These are phyloP conservation scores for Tretioscincus oriximinensis DNA, from an alignment of 2,113 vertebrate species.

Conservation along the genomic window DNA sequence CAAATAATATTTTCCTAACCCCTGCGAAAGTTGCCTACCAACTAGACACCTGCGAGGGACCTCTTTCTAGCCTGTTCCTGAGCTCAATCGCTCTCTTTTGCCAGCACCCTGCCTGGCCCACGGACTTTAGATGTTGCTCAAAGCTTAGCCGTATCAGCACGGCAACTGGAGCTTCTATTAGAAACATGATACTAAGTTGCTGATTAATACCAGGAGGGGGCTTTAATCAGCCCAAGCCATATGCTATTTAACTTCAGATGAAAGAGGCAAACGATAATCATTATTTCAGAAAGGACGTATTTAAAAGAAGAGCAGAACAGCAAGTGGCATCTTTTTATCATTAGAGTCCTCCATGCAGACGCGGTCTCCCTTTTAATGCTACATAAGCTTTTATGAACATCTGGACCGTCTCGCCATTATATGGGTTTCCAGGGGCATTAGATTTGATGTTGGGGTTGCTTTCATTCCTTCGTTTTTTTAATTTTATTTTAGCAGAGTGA, in stretches of 20 bases:
- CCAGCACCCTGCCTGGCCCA: slow-evolving; percentile 62
- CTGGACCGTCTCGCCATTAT: slow-evolving; percentile 70
- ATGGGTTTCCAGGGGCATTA: slow-evolving; percentile 57
- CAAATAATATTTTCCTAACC: slow-evolving; percentile 15
- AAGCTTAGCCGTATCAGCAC: slow-evolving; percentile 69
- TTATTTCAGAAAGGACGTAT: slow-evolving; percentile 73
- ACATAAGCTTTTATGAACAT: slow-evolving; percentile 67
- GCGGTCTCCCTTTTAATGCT: slow-evolving; percentile 47
- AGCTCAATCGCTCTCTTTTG: slow-evolving; percentile 64
- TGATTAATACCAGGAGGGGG: slow-evolving; percentile 80
- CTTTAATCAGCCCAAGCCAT: slow-evolving; percentile 76
- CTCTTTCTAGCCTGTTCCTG: slow-evolving; percentile 54
- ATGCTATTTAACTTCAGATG: slow-evolving; percentile 77
- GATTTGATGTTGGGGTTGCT: slow-evolving; percentile 47
- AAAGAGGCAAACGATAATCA: slow-evolving; percentile 76
- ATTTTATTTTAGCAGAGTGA: slow-evolving; percentile 45
- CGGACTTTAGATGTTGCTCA: slow-evolving; percentile 66
- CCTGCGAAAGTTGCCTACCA: slow-evolving; percentile 48
- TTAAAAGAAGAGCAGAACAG: slow-evolving; percentile 74
- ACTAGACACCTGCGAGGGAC: slow-evolving; percentile 64
- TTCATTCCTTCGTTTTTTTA: background rate
- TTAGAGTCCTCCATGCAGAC: slow-evolving; percentile 59
- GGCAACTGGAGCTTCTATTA: slow-evolving; percentile 71
- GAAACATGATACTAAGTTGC: slow-evolving; percentile 72
- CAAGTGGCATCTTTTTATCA: slow-evolving; percentile 74